Evolutionary conservation across 30 jellyfish, hydroid and myxozoan species (phyloP).

Genomic region (Turritopsis rubra): DNA sequence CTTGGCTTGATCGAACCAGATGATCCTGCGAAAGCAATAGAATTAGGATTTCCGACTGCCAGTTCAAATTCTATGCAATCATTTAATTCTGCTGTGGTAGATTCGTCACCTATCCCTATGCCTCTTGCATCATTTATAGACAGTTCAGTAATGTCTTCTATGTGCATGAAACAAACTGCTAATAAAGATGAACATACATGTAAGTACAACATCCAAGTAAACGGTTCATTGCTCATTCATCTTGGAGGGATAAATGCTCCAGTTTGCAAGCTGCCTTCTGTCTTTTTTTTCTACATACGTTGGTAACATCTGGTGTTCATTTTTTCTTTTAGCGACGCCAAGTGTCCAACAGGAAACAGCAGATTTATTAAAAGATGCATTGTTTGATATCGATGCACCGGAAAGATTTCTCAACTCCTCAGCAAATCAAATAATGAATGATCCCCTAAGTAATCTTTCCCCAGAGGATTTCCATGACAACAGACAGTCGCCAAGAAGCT

Average conservation of each 20-base stretch:
- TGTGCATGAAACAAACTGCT: neutral
- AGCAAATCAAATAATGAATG: conserved; percentile 12
- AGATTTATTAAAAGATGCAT: neutral
- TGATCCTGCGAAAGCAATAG: conserved; percentile 63
- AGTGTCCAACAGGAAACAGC: conserved; percentile 2
- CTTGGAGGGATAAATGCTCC: too few relatives aligned
- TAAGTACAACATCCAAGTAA: too few relatives aligned
- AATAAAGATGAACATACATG: neutral
- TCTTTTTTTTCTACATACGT: neutral
- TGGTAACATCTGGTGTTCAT: neutral
- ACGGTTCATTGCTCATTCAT: too few relatives aligned
- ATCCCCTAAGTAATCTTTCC: conserved; percentile 3
- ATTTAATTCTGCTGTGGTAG: neutral
- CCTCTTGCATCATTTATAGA: neutral
- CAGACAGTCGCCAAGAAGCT: neutral
- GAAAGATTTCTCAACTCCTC: conserved; percentile 9
- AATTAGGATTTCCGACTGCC: conserved; percentile 71
- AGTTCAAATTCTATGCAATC: neutral
- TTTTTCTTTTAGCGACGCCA: neutral
- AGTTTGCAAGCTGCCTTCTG: too few relatives aligned
- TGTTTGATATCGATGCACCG: neutral
- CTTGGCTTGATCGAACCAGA: conserved; percentile 68
- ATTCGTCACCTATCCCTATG: conserved; percentile 7
- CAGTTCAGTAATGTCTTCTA: neutral
- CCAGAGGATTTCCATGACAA: neutral